Evolutionary conservation across 2,113 vertebrate species (phyloP), one percentile per base, ranked within the genome.

Genomic region (Gallinago media): DNA sequence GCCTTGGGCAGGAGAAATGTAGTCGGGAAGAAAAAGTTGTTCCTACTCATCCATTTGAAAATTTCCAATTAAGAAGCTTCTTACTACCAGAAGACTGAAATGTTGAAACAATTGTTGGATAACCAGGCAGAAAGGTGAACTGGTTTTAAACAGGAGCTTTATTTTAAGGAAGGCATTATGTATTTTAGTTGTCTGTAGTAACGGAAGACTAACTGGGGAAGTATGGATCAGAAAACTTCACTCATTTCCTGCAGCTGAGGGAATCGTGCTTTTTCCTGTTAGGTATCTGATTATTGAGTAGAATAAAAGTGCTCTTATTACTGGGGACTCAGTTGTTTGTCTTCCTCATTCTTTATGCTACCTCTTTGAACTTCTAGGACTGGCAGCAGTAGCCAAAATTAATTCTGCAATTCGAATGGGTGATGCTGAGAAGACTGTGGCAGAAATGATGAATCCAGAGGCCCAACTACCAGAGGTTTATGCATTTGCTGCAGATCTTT

Each of bases 381-480:
- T 99, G 92, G 98, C 97, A 46, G 99, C 99, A 0, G 99, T 99
- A 91, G 98, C 98, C 3, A 97, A 75, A 32, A 99, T 99, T 89
- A 99, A 99, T 59, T 94, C 96, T 4, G 99, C 99, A 27, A 97
- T 99, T 96, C 97, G 96, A 65, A 97, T 95, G 5, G 99, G 99
- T 7, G 97, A 98, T 23, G 97, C 99, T 0, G 98, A 99, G 97
- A 98, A 99, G 79, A 99, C 99, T 0, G 98, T 99, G 71, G 91
- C 98, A 73, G 99, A 99, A 95, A 96, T 99, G 61, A 99, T 99
- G 99, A 99, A 99, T 81, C 98, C 99, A 0, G 99, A 99, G 16
- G 99, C 99, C 20, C 99, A 99, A 97, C 98, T 99, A 92, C 99
- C 99, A 3, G 98, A 99, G 49, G 99, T 99, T 74, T 99, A 99